Base-by-base conservation (phyloP, 1,140 invertebrate genomes). In the Sesamia nonagrioides region DNA sequence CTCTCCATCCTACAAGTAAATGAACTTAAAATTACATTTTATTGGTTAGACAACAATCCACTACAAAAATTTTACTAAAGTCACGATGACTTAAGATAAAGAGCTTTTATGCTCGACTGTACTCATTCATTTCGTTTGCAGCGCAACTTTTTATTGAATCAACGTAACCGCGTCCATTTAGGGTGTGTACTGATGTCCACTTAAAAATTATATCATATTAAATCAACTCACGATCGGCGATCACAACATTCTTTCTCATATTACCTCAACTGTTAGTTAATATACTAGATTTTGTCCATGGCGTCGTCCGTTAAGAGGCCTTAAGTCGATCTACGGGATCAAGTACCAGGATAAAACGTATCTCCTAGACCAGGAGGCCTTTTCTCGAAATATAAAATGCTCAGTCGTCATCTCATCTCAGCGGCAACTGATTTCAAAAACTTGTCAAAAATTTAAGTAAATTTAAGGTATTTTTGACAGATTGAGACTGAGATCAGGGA, bases 151-250 rank as follows among this genome's bases (percentile, higher is more conserved):
- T 74, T 74, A 60, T 74, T 6, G 37, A 45, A 74, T 74, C 71
- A 45, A 56, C 52, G 54, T 54, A 74, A 74, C 54, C 71, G 45
- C 40, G n/a, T 42, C 71, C 71, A 58, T 74, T 58, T 74, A 74
- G 71, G 71, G 71, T 45, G 11, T 9, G 54, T 27, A 27, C 71
- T 69, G 66, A 69, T 50, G 52, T 74, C 71, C 71, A 74, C 71
- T 74, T 74, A 74, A 74, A 71, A 74, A 74, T 69, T 74, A 74
- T 74, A 74, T 45, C 71, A 74, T 74, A 74, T 74, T 74, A 74
- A 74, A 60, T 74, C 71, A 52, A 52, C 48, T 52, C 40, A 27
- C 71, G 35, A 74, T 60, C 40, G 35, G 37, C 33, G 52, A 74
- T 27, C 71, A 40, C 52, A 5, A 27, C 71, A 74, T 74, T 74